These are phyloP conservation scores for Clarias pachynema DNA, from an alignment of 2,797 vertebrate genomes.

Conservation along the genomic window DNA sequence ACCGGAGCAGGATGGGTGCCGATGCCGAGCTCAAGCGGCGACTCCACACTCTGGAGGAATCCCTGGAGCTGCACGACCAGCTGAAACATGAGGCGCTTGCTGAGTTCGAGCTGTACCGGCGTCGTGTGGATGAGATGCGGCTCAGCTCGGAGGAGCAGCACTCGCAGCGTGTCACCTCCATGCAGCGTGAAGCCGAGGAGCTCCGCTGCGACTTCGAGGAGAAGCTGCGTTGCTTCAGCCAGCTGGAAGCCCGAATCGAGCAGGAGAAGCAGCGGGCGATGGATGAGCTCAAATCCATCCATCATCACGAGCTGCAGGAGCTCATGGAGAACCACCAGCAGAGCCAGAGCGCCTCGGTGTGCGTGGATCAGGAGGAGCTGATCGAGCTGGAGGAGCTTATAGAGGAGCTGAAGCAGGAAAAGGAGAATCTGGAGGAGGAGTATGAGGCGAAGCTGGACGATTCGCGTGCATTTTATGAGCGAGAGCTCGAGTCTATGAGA, in stretches of 20 bases:
- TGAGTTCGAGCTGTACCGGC: constrained; percentile 95
- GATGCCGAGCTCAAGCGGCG: constrained; percentile 91
- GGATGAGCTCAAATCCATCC: constrained; percentile 84
- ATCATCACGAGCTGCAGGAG: constrained; percentile 90
- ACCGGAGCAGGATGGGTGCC: constrained; percentile 90
- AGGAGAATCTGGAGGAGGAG: constrained; percentile 88
- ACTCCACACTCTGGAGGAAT: constrained; percentile 91
- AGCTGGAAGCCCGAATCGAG: constrained; percentile 90
- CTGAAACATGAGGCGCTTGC: constrained; percentile 94
- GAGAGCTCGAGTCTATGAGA: constrained; percentile 94
- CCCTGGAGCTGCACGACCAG: constrained; percentile 91
- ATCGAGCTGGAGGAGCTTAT: constrained; percentile 86
- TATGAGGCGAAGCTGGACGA: constrained; percentile 91
- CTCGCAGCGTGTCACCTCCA: constrained; percentile 92
- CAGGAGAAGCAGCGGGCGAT: constrained; percentile 88
- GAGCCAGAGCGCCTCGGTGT: constrained; percentile 84
- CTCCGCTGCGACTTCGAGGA: constrained; percentile 96
- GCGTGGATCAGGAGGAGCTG: constrained; percentile 88
- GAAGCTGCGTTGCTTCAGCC: constrained; percentile 87
- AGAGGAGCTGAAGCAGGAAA: constrained; percentile 87
- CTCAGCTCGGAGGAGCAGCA: constrained; percentile 95
- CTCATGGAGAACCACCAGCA: constrained; percentile 88
- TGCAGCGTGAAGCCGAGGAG: constrained; percentile 95
- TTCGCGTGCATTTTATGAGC: constrained; percentile 92
- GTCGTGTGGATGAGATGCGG: constrained; percentile 92